Percentiles rank a stretch among this genome's conserved stretches.
Evolutionary conservation across 2,888 invertebrate species (phyloP).

Genomic region (Heteromurus nitidus): DNA sequence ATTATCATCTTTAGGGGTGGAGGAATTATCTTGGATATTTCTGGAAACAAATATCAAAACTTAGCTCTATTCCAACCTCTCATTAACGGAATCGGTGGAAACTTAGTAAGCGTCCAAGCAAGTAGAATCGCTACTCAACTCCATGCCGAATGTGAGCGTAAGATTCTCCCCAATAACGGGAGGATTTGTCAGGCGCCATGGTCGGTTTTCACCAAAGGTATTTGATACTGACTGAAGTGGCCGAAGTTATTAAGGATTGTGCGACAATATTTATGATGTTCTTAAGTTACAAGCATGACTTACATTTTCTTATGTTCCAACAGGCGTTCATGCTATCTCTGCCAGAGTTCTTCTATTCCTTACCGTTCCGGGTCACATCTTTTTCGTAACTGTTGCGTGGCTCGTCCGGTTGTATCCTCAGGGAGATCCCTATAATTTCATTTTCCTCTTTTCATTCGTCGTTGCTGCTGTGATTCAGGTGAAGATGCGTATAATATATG

Average conservation of each 20-base stretch:
- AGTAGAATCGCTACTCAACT: constrained; percentile 85
- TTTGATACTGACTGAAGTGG: not conserved
- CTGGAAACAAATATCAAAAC: constrained; percentile 82
- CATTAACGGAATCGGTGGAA: constrained; percentile 88
- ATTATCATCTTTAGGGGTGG: constrained; percentile 78
- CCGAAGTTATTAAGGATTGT: not conserved
- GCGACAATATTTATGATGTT: not conserved
- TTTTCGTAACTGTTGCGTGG: constrained; percentile 70
- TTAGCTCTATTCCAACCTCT: constrained; percentile 88
- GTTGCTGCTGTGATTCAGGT: constrained; percentile 69
- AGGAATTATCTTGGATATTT: constrained; percentile 84
- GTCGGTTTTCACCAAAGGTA: constrained; percentile 71
- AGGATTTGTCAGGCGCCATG: constrained; percentile 74
- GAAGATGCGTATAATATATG: not conserved
- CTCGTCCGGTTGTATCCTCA: constrained; percentile 36
- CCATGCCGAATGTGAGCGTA: constrained; percentile 81
- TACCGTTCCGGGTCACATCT: constrained; percentile 70
- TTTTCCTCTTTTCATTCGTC: constrained; percentile 68
- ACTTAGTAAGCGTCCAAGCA: constrained; percentile 86
- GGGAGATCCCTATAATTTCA: constrained; percentile 52
- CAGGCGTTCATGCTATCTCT: constrained; percentile 75
- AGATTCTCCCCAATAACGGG: constrained; percentile 78
- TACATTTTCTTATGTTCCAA: not conserved
- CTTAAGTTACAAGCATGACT: too few relatives aligned
- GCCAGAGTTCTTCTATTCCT: constrained; percentile 76